These are phyloP conservation scores for Semnopithecus entellus DNA, from an alignment of 2,113 vertebrate species.

Conservation along the genomic window DNA sequence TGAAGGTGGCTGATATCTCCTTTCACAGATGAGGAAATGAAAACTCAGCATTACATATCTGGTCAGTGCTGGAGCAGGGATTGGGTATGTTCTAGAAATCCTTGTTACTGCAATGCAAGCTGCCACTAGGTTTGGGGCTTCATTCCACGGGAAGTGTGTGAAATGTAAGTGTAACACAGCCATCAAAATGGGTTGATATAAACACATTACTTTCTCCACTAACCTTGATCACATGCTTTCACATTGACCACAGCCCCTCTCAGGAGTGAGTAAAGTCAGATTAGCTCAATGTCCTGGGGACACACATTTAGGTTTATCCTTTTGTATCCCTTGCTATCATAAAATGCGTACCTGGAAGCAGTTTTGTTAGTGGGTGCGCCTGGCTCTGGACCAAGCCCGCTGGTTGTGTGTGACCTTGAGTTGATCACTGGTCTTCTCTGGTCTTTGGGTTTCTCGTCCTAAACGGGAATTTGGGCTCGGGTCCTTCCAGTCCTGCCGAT, in stretches of 20 bases:
- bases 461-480: not conserved
- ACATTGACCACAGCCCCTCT: not conserved
- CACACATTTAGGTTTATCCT: not conserved
- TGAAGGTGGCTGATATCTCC: not conserved
- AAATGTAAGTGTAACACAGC: not conserved
- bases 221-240: not conserved
- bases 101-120: not conserved
- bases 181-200: not conserved
- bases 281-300: not conserved
- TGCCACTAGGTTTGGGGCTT: not conserved
- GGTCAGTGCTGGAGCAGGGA: not conserved
- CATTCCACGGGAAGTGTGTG: not conserved
- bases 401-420: not conserved
- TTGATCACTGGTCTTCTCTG: not conserved
- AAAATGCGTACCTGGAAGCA: not conserved
- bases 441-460: not conserved
- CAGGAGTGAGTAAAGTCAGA: not conserved
- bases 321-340: not conserved
- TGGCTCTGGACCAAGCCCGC: not conserved
- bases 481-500: not conserved
- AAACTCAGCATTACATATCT: not conserved
- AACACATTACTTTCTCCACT: not conserved
- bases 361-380: not conserved
- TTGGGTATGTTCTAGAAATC: not conserved
- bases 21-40: slow-evolving; percentile 34